Conservation (phyloP, 2,113 vertebrate species). For the Rhinogobius similis region DNA sequence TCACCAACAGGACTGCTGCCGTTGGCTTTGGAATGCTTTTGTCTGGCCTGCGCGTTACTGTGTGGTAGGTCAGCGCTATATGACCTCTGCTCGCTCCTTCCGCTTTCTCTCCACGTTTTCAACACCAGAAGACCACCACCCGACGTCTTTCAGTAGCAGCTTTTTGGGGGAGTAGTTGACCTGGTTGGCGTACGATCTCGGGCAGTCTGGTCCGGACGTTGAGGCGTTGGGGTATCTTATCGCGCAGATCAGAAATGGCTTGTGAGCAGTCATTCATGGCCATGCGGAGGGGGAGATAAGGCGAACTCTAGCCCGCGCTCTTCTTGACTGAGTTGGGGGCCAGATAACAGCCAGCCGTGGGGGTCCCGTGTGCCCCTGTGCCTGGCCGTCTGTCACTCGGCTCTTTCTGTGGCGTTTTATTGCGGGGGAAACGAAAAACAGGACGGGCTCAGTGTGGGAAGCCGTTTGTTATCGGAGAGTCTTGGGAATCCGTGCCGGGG, state of each 20-base stretch:
- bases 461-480: constrained; percentile 85
- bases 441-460: constrained; percentile 82
- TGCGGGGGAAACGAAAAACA: constrained; percentile 82
- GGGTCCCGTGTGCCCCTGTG: constrained; percentile 66
- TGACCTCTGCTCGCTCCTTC: constrained; percentile 59
- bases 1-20: constrained; percentile 58
- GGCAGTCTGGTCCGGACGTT: constrained; percentile 51
- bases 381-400: constrained; percentile 29
- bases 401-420: constrained; percentile 71
- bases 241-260: constrained; percentile 78
- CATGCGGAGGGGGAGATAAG: constrained; percentile 74
- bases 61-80: constrained; percentile 56
- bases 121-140: constrained; percentile 69
- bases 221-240: constrained; percentile 72
- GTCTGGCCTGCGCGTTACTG: constrained; percentile 54
- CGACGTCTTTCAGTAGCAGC: constrained; percentile 77
- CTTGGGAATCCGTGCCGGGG: constrained; percentile 81
- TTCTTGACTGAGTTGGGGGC: constrained; percentile 67
- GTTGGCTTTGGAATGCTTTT: constrained; percentile 68
- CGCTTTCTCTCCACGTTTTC: constrained; percentile 51
- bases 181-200: constrained; percentile 62
- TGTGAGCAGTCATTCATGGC: constrained; percentile 81
- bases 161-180: constrained; percentile 68
- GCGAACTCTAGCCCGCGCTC: constrained; percentile 68
- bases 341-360: constrained; percentile 77